Evolutionary conservation across 2,797 vertebrate species (phyloP), one percentile per base, ranked within the genome.

Genomic region (Myripristis jacobus): DNA sequence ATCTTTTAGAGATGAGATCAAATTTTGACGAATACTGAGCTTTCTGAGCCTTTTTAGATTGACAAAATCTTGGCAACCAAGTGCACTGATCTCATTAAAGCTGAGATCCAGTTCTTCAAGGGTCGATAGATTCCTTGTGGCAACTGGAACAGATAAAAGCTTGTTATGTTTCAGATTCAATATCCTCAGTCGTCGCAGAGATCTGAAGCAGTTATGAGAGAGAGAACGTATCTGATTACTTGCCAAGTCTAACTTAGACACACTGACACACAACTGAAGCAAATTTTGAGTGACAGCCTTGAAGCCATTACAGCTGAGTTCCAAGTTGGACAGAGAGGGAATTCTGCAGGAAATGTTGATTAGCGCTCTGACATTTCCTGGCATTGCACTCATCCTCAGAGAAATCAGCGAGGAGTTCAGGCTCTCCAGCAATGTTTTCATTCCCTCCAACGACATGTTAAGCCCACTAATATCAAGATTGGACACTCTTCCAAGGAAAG

Each of bases 321-420:
- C 70, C 55, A 95, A 76, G 2, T 9, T 50, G 36, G 68, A 88
- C 62, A 92, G 10, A 0, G 89, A 83, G 55, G 90, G 90, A 65
- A 94, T 86, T 46, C 78, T 63, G 75, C 95, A 95, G 68, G 90
- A 82, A 4, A 91, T 25, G 19, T 85, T 87, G 46, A 93, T 80
- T 12, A 94, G 61, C 9, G 29, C 43, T 19, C 55, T 29, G 1
- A 89, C 66, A 27, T 73, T 60, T 0, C 12, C 4, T 38, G 63
- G 84, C 75, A 94, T 90, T 18, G 57, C 11, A 27, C 89, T 78
- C 69, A 95, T 75, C 57, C 68, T 86, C 47, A 94, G 84, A 55
- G 64, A 13, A 2, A 47, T 75, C 57, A 92, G 79, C 0, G 76
- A 90, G 15, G 80, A 79, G 73, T 88, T 93, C 24, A 94, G 70